Conservation (phyloP, 2,113 vertebrate species). For the Ammodytes marinus region DNA sequence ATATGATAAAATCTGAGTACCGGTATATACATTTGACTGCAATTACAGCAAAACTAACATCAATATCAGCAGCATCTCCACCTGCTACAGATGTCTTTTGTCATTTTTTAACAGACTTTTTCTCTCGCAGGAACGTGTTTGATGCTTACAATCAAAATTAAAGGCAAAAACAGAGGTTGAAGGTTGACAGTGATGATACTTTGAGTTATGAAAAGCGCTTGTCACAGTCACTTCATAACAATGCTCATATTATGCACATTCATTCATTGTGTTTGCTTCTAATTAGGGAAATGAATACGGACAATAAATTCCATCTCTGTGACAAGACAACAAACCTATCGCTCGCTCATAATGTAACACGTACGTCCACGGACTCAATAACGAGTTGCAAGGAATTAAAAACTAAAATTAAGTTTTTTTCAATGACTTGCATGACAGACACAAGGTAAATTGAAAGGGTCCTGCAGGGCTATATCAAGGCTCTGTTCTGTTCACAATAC, state of each 20-base stretch:
- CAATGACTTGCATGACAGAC: constrained; percentile 12
- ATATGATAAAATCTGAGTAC: too few species aligned
- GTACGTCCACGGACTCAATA: constrained; percentile 23
- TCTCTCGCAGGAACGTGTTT: constrained; percentile 1
- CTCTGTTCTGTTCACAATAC: neutral
- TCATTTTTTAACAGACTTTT: neutral
- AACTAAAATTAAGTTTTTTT: constrained; percentile 46
- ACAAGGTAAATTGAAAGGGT: constrained; percentile 20
- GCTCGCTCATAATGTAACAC: constrained; percentile 16
- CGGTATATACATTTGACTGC: too few species aligned
- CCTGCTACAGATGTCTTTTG: too few species aligned
- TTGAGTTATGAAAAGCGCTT: constrained; percentile 40
- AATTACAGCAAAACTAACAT: too few species aligned
- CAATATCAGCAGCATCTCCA: too few species aligned
- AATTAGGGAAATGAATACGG: constrained; percentile 70
- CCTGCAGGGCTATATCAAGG: constrained; percentile 15
- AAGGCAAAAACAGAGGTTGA: neutral
- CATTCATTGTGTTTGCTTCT: constrained; percentile 62
- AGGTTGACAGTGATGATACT: constrained; percentile 36
- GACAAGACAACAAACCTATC: constrained; percentile 49
- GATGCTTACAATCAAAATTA: constrained; percentile 20
- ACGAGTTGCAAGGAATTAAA: constrained; percentile 47
- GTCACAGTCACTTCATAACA: constrained; percentile 58
- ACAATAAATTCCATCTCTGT: constrained; percentile 61
- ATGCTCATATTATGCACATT: constrained; percentile 62